A percentile compares a stretch with the other conserved stretches of the same genome.
phyloP scores from a whole-genome alignment of 2,797 vertebrate species.

The Enteromius radiatus region DNA sequence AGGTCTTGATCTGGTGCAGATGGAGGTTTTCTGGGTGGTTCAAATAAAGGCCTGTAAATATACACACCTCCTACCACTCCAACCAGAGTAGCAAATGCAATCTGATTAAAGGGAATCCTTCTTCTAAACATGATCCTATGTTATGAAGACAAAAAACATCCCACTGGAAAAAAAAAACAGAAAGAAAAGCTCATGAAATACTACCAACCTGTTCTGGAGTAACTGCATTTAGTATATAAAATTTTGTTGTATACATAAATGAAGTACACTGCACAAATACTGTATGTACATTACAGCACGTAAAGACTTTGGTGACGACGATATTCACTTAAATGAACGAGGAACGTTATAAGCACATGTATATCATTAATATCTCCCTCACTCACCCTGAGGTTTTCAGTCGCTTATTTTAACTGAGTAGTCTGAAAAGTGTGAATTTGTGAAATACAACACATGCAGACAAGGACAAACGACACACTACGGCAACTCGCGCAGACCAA shows the following conservation, averaged over 20 bases:
- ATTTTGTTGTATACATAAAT: neutral
- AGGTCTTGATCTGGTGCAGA: slow-evolving; percentile 55
- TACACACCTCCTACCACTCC: slow-evolving; percentile 87
- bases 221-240: neutral
- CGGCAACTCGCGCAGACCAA: neutral
- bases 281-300: neutral
- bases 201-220: neutral
- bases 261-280: neutral
- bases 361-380: neutral
- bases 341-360: neutral
- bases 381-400: neutral
- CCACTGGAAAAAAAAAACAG: neutral
- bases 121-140: slow-evolving; percentile 68
- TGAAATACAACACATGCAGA: neutral
- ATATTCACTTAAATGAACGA: neutral
- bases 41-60: slow-evolving; percentile 86
- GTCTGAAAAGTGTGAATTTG: neutral
- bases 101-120: slow-evolving; percentile 77
- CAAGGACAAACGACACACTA: slow-evolving; percentile 11
- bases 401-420: neutral
- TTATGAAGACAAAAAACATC: neutral
- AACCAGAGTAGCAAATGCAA: slow-evolving; percentile 75
- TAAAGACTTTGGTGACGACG: neutral
- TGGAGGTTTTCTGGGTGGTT: slow-evolving; percentile 59
- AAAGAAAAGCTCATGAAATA: neutral